Evolutionary conservation across 2,113 vertebrate genomes (phyloP).

Genomic region (Rhagologus leucostigma): DNA sequence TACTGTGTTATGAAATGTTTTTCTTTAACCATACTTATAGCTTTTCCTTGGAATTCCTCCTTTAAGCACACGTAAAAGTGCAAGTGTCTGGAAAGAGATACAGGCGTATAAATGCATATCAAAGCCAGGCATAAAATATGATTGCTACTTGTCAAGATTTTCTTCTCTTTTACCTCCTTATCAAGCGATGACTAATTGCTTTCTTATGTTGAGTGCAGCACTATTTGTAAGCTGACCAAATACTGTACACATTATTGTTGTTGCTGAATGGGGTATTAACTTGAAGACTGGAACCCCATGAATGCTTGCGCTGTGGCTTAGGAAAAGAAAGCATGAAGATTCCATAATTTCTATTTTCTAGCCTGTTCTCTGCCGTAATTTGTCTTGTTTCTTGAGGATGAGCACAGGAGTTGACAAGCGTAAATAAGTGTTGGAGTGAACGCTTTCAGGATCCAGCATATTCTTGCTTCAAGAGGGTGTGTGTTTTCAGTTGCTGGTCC

Average conservation of each 20-base stretch:
- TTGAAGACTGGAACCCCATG: background rate
- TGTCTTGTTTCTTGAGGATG: background rate
- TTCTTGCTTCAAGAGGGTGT: background rate
- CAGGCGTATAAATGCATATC: slow-evolving; percentile 28
- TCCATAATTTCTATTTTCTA: background rate
- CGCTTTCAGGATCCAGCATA: background rate
- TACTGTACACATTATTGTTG: background rate
- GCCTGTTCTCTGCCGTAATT: background rate
- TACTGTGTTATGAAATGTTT: slow-evolving; percentile 68
- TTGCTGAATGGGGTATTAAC: background rate
- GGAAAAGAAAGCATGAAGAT: background rate
- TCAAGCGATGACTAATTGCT: slow-evolving; percentile 32
- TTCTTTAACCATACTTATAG: slow-evolving; percentile 38
- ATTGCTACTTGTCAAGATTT: slow-evolving; percentile 34
- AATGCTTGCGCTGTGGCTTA: background rate
- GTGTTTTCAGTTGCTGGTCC: background rate
- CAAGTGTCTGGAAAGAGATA: slow-evolving; percentile 16
- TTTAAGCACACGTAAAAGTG: slow-evolving; percentile 60
- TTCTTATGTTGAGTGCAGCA: slow-evolving; percentile 11
- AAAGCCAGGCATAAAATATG: slow-evolving; percentile 52
- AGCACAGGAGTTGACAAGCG: background rate
- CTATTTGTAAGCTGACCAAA: slow-evolving; percentile 5
- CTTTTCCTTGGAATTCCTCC: slow-evolving; percentile 63
- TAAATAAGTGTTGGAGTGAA: background rate
- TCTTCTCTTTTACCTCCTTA: background rate